A percentile compares a stretch with the other conserved stretches of the same genome.
phyloP scores from a whole-genome alignment of 2,888 invertebrate species.

The Griposia aprilina region DNA sequence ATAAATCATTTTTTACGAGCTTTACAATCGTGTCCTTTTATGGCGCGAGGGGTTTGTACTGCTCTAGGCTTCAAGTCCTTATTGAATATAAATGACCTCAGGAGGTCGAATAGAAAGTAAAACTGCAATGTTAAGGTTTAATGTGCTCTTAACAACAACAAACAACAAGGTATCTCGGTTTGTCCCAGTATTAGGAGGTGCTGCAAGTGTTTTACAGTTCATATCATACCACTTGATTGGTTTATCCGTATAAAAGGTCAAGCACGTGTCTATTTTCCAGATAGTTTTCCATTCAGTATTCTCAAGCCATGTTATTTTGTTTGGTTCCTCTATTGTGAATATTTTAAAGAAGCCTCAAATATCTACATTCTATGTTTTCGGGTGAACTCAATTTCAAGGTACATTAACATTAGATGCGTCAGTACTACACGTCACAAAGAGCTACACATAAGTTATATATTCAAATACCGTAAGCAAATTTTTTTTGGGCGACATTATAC shows the following conservation, averaged over 20 bases:
- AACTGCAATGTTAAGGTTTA: slow-evolving; percentile 33
- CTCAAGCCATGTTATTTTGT: background rate
- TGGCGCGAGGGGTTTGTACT: slow-evolving; percentile 56
- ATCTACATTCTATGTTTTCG: slow-evolving; percentile 12
- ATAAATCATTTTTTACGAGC: slow-evolving; percentile 82
- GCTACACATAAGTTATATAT: slow-evolving; percentile 10
- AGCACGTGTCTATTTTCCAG: slow-evolving; percentile 35
- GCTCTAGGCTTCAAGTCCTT: slow-evolving; percentile 53
- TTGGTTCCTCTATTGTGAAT: background rate
- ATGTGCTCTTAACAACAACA: slow-evolving; percentile 29
- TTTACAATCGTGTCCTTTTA: slow-evolving; percentile 70
- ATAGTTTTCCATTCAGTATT: slow-evolving; percentile 13
- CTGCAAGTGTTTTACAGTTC: slow-evolving; percentile 24
- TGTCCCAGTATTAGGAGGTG: slow-evolving; percentile 11
- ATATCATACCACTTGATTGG: slow-evolving; percentile 32
- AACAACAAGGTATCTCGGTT: slow-evolving; percentile 22
- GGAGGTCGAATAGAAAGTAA: slow-evolving; percentile 57
- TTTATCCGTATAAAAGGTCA: slow-evolving; percentile 30
- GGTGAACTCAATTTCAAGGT: slow-evolving; percentile 36
- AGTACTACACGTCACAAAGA: slow-evolving; percentile 8
- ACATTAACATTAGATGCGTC: slow-evolving; percentile 31
- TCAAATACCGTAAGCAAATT: slow-evolving; percentile 20
- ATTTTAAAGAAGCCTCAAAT: background rate
- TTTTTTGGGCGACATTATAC: slow-evolving; percentile 42
- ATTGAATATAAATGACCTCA: slow-evolving; percentile 63